Conservation (phyloP, 2,888 invertebrate genomes). For the Dicycla oo region DNA sequence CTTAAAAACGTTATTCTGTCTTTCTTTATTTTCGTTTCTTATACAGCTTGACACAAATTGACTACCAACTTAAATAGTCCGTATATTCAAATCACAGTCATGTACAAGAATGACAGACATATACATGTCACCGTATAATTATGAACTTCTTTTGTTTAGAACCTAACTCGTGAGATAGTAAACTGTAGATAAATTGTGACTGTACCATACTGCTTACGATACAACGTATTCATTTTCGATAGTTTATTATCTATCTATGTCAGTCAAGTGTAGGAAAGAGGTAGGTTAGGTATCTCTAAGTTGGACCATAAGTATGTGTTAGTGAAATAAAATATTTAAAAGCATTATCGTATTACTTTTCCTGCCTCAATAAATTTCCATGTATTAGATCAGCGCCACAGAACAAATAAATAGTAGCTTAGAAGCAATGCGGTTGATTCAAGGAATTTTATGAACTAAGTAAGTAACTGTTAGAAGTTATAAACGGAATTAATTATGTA, state of each 20-base stretch:
- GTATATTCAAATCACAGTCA: neutral
- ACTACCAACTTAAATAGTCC: no score
- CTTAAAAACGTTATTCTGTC: no score
- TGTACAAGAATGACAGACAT: no score
- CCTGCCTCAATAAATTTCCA: constrained; percentile 9
- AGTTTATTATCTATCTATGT: no score
- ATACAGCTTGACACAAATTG: neutral
- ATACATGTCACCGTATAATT: no score
- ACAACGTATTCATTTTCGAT: no score
- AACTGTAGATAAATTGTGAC: no score
- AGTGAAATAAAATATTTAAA: constrained; percentile 16
- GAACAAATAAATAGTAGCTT: neutral
- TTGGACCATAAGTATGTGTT: neutral
- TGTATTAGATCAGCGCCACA: constrained; percentile 6
- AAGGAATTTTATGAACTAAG: constrained; percentile 4
- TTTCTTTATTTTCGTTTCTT: no score
- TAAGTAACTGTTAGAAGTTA: neutral
- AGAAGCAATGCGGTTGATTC: constrained; percentile 12
- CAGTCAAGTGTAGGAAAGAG: no score
- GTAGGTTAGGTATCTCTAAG: neutral
- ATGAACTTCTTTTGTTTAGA: no score
- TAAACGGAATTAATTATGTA: neutral
- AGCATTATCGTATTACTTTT: constrained; percentile 13
- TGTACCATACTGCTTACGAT: no score
- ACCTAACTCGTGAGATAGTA: no score